Percentiles rank a stretch among this genome's conserved stretches.
These are phyloP conservation scores for Scophthalmus maximus DNA, from an alignment of 2,113 vertebrate species.

Conservation along the genomic window DNA sequence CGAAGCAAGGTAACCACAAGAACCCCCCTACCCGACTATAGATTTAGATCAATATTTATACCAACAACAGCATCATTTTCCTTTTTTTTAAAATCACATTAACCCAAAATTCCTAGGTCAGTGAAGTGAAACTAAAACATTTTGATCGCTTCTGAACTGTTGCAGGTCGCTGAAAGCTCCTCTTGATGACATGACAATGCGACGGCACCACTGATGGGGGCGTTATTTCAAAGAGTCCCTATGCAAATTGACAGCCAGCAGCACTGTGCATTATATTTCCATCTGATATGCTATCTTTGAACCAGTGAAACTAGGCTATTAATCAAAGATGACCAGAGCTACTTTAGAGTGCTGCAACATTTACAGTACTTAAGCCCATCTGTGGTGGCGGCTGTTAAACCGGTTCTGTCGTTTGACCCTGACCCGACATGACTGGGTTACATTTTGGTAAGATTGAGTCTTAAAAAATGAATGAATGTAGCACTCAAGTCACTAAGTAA, in stretches of 20 bases:
- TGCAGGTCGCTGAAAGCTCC: no score
- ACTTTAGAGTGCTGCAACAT: slow-evolving; percentile 25
- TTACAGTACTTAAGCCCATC: slow-evolving; percentile 19
- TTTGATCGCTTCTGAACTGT: neutral
- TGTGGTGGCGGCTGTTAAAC: slow-evolving; percentile 32
- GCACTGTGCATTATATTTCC: slow-evolving; percentile 15
- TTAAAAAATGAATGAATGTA: neutral
- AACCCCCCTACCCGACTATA: neutral
- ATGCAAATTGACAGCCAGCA: neutral
- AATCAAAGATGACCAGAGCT: slow-evolving; percentile 40
- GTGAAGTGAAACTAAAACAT: neutral
- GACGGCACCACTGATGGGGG: no score
- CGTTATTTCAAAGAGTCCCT: no score
- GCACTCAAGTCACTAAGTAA: slow-evolving; percentile 5
- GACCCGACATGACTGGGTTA: neutral
- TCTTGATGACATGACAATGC: no score
- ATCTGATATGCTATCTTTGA: slow-evolving; percentile 20
- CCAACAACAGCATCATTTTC: no score
- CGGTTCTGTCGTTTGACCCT: slow-evolving; percentile 22
- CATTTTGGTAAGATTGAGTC: slow-evolving; percentile 29
- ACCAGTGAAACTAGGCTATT: slow-evolving; percentile 21
- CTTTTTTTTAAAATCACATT: slow-evolving; percentile 11
- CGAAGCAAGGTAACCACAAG: slow-evolving; percentile 5
- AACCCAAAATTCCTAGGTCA: neutral
- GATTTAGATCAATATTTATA: neutral